Evolutionary conservation across 2,113 vertebrate genomes (phyloP), one percentile per base, ranked within the genome.

Genomic region (Engraulis encrasicolus): DNA sequence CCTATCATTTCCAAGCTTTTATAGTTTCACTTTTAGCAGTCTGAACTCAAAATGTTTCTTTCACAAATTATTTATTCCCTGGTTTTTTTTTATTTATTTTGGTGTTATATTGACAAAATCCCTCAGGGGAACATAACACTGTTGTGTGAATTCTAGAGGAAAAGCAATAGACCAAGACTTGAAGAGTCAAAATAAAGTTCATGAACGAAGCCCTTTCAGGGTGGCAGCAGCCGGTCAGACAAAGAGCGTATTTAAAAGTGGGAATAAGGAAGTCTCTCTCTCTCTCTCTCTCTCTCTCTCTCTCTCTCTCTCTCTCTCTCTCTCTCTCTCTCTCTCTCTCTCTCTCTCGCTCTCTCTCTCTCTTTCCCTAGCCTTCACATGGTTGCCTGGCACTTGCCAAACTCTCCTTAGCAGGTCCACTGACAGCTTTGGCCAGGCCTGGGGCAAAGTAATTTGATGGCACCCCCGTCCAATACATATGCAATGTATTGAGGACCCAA

Each of bases 121-220:
- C 23, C 58, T 11, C 58, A 9, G 15, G 23, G 23, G 58, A 66
- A 66, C 58, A 66, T 66, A 31, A 31, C 58, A 66, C 58, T 23
- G 23, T 66, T 66, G 27, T 66, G 58, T 27, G 23, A 66, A 31
- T 66, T 31, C 58, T 11, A 66, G 31, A 66, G 58, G 58, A 66
- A n/a, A 66, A 66, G 58, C 58, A 31, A 66, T 23, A 31, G 58
- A 31, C 58, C 23, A 27, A 31, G 7, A 15, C 7, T 66, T 23
- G 31, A 31, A 66, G 7, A 15, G 23, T 66, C 58, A 66, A 31
- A 66, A 66, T 31, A 66, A 66, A 66, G 58, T 66, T 31, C 58
- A 66, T 66, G 58, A 66, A 66, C 23, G 58, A 66, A 31, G 58
- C 58, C 58, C 58, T 66, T 31, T 66, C 58, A 66, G 58, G 58